phyloP scores from a whole-genome alignment of 2,797 vertebrate species.

The Hydrophis major region DNA sequence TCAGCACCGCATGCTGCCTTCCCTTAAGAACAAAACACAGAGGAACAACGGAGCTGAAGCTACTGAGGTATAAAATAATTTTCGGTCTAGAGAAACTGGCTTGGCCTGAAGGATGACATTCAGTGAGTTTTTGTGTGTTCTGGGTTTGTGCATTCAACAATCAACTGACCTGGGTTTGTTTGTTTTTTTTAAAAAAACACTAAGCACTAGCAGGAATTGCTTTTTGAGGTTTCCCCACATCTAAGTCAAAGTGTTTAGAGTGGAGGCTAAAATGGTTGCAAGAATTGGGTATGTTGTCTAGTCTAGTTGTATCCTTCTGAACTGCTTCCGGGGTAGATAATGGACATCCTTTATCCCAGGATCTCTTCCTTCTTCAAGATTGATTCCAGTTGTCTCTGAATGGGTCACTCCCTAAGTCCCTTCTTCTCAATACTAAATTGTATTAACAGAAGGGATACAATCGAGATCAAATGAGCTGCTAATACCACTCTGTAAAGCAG shows the following conservation, averaged over 20 bases:
- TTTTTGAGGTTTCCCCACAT: not conserved
- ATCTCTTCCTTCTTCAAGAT: not conserved
- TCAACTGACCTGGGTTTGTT: not conserved
- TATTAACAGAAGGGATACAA: no score
- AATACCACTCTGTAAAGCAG: no score
- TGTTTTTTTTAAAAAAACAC: not conserved
- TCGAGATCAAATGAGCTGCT: no score
- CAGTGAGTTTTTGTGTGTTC: not conserved
- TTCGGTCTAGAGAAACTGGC: not conserved
- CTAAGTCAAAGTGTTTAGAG: not conserved
- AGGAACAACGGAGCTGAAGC: not conserved
- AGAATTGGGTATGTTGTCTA: not conserved
- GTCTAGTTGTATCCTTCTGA: not conserved
- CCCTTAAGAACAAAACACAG: not conserved
- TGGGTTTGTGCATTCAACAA: not conserved
- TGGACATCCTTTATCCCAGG: not conserved
- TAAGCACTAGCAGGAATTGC: not conserved
- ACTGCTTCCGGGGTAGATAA: not conserved
- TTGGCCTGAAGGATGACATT: not conserved
- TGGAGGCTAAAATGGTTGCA: not conserved
- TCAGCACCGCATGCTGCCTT: no score
- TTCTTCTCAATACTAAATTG: not conserved
- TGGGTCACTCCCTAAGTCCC: not conserved
- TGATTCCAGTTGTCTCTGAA: not conserved
- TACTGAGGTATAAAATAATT: not conserved